Evolutionary conservation across 1,140 invertebrate species (phyloP).

Genomic region (Spodoptera frugiperda): DNA sequence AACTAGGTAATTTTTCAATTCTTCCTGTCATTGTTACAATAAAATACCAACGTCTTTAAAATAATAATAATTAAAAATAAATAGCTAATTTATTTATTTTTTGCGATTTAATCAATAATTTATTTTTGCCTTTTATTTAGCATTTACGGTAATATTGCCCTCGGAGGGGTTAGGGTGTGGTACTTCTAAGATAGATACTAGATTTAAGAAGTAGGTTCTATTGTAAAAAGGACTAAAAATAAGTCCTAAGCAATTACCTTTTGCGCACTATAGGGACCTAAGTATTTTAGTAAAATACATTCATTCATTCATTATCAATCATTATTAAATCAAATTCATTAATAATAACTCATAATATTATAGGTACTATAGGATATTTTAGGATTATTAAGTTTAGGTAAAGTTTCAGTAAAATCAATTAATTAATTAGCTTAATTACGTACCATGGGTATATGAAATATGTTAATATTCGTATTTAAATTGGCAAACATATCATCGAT

Average conservation of each 20-base stretch:
- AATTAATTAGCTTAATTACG: no score
- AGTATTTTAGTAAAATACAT: not conserved
- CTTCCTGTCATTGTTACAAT: not conserved
- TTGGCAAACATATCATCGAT: no score
- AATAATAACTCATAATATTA: no score
- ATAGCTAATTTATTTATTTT: not conserved
- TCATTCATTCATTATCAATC: no score
- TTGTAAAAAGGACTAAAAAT: not conserved
- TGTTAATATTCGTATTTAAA: no score
- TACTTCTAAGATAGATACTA: conserved; percentile 15
- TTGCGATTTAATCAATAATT: not conserved
- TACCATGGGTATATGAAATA: no score
- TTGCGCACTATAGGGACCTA: conserved; percentile 22
- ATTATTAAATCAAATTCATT: no score
- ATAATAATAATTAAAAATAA: conserved; percentile 5
- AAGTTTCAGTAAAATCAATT: no score
- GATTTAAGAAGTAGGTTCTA: conserved; percentile 9
- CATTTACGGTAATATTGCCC: conserved; percentile 12
- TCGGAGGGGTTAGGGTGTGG: conserved; percentile 37
- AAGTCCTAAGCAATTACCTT: not conserved
- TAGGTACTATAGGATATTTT: no score
- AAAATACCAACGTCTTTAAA: no score
- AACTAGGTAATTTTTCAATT: no score
- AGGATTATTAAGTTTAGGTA: no score
- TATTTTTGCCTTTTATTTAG: not conserved